Percentiles rank a stretch among this genome's conserved stretches.
Evolutionary conservation across 2,113 vertebrate species (phyloP).

Genomic region (Pteruthius melanotis): DNA sequence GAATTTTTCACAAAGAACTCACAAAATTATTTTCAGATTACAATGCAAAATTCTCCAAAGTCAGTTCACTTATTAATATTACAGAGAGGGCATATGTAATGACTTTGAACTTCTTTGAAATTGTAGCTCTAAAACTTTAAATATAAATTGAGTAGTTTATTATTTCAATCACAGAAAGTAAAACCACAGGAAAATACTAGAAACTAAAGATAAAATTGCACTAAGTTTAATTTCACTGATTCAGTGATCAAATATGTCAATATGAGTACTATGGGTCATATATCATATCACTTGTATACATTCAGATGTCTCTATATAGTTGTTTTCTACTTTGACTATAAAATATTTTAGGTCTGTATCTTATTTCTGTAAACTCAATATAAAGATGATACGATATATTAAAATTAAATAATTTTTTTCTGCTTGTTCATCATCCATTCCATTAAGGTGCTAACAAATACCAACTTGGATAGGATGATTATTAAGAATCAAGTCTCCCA

Average conservation of each 20-base stretch:
- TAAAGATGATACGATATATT: neutral
- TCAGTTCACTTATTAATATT: neutral
- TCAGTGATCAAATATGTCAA: neutral
- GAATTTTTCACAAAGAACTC: slow-evolving; percentile 54
- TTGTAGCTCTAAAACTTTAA: neutral
- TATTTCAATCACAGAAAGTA: neutral
- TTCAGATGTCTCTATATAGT: neutral
- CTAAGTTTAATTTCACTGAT: neutral
- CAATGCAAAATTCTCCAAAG: neutral
- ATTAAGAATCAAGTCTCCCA: neutral
- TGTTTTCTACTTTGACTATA: neutral
- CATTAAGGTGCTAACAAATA: neutral
- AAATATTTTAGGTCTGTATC: neutral
- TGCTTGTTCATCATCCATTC: neutral
- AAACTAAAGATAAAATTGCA: neutral
- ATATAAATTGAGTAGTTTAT: neutral
- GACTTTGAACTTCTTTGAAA: neutral
- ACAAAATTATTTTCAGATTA: neutral
- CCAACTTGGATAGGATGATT: neutral
- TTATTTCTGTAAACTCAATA: neutral
- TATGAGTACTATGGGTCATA: neutral
- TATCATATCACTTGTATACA: neutral
- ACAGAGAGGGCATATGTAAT: neutral
- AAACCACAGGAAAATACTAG: neutral
- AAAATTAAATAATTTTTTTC: neutral